Base-by-base conservation (phyloP, 2,888 invertebrate genomes). In the Apoderus coryli region DNA sequence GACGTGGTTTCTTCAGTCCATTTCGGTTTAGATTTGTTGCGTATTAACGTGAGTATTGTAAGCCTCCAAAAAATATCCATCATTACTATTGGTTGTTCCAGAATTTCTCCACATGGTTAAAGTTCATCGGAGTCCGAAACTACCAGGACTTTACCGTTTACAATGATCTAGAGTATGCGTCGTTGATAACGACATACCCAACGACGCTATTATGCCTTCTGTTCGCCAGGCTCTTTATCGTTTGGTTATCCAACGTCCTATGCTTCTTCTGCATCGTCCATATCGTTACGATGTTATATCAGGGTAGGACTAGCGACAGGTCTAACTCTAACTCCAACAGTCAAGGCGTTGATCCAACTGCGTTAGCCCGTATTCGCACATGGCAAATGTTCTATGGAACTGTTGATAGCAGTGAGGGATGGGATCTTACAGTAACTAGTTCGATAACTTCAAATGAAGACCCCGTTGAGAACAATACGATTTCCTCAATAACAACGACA, bases 1-100 rank as follows among this genome's bases (percentile, higher is more conserved):
- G 64, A 64, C 41, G 53, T 54, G 9, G 52, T 59, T 4, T 57
- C 61, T 10, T 53, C 57, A 5, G 57, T 57, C n/a, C 59, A 52
- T 36, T 59, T 57, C 39, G 53, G 53, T 12, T 28, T 53, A 12
- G 63, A 64, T 37, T 47, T 61, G 13, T 27, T 14, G 9, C 15
- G 13, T 4, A 11, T 27, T 14, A 3, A 9, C 14, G 15, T 27
- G 10, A 11, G 4, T 19, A 7, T 19, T 19, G 19, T n/a, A 19
- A n/a, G n/a, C 19, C 19, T 19, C 19, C 19, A 19, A 19, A 19
- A 19, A 7, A 19, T 19, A 6, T 19, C n/a, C n/a, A 19, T 19
- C 19, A n/a, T 19, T 19, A n/a, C n/a, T n/a, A n/a, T n/a, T n/a
- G n/a, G n/a, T 29, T 10, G 33, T 43, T 45, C 27, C 34, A 52